Percentiles rank a stretch among this genome's conserved stretches.
phyloP scores from a whole-genome alignment of 2,797 vertebrate species.

The Artibeus jamaicensis region DNA sequence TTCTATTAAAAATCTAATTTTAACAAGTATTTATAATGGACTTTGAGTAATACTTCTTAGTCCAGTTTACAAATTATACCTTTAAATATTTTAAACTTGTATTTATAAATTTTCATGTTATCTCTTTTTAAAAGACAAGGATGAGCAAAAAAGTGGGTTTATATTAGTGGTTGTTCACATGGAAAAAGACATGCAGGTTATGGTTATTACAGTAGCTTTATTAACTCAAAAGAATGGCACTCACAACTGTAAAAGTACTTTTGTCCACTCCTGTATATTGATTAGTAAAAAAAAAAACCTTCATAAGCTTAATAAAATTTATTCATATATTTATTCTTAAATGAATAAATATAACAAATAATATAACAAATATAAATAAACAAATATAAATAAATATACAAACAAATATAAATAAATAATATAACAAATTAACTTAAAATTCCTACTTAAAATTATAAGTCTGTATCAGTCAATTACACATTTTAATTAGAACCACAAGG shows the following conservation, averaged over 20 bases:
- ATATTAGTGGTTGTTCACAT: background rate
- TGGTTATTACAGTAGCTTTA: background rate
- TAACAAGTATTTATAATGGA: background rate
- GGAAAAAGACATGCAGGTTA: background rate
- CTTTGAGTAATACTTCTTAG: background rate
- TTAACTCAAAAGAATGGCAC: background rate
- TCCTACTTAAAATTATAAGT: background rate
- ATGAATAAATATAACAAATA: no score
- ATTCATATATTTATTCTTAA: background rate
- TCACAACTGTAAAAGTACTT: background rate
- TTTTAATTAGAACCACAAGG: background rate
- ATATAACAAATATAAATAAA: no score
- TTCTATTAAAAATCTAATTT: background rate
- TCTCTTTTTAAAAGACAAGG: background rate
- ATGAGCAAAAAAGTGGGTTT: background rate
- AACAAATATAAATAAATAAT: no score
- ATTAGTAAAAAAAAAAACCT: background rate
- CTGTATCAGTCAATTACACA: background rate
- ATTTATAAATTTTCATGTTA: background rate
- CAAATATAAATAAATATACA: no score
- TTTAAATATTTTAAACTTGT: background rate
- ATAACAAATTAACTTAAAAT: background rate
- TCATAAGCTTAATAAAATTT: background rate
- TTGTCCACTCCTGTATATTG: background rate
- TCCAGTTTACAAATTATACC: background rate